A percentile compares a stretch with the other conserved stretches of the same genome.
Evolutionary conservation across 2,888 invertebrate species (phyloP).

Genomic region (Dioctria rufipes): DNA sequence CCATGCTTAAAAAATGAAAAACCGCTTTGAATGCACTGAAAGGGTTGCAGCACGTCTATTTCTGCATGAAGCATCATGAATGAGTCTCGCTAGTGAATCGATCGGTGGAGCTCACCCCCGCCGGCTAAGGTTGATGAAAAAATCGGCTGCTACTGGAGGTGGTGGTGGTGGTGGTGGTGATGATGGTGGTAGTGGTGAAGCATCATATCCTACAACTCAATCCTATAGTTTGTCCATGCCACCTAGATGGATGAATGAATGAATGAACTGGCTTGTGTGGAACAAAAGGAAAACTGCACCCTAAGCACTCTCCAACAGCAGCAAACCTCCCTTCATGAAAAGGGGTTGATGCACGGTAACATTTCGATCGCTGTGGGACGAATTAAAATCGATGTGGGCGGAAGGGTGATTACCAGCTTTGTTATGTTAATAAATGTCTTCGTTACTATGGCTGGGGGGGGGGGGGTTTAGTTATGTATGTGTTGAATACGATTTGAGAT

Average conservation of each 20-base stretch:
- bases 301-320: background rate
- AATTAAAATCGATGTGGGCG: slow-evolving; percentile 49
- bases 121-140: background rate
- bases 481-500: background rate
- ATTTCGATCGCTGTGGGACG: slow-evolving; percentile 47
- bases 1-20: slow-evolving; percentile 31
- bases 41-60: slow-evolving; percentile 48
- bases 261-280: slow-evolving; percentile 42
- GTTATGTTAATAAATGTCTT: slow-evolving; percentile 52
- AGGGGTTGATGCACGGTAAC: slow-evolving; percentile 52
- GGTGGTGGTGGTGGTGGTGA: background rate
- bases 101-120: background rate
- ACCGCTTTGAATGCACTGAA: slow-evolving; percentile 48
- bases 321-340: background rate
- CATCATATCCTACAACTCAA: no score
- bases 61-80: slow-evolving; percentile 52
- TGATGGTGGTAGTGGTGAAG: background rate
- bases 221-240: background rate
- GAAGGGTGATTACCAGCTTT: slow-evolving; percentile 9
- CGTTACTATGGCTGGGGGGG: slow-evolving; percentile 36
- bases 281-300: slow-evolving; percentile 28
- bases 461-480: background rate
- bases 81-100: slow-evolving; percentile 36
- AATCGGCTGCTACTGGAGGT: background rate
- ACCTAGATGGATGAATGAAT: slow-evolving; percentile 21